Conservation (phyloP, 2,113 vertebrate species). For the Pomatorhinus ruficollis region DNA sequence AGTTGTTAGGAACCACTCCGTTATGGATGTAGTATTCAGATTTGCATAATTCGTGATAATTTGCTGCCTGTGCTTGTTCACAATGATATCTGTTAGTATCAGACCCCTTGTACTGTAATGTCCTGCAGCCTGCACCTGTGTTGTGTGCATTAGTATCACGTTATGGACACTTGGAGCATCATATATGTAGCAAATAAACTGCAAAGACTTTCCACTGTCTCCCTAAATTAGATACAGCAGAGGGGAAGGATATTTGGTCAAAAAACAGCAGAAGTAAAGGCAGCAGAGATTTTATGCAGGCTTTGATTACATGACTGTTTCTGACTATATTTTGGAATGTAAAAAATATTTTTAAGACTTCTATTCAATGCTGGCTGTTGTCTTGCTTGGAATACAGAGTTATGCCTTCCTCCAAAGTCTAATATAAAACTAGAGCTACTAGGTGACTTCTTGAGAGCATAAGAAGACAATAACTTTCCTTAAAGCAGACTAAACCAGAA, state of each 20-base stretch:
- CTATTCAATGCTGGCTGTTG: not conserved
- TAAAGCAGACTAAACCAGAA: not conserved
- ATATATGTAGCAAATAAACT: not conserved
- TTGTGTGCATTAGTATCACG: not conserved
- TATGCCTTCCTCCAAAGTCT: not conserved
- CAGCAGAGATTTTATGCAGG: not conserved
- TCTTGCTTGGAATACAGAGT: not conserved
- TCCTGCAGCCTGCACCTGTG: not conserved
- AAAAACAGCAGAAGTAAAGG: not conserved
- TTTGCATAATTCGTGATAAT: not conserved
- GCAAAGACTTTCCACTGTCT: not conserved
- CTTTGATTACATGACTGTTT: not conserved
- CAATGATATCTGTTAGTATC: not conserved
- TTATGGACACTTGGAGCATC: not conserved
- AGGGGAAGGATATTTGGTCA: not conserved
- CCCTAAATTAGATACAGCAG: not conserved
- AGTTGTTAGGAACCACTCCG: not conserved
- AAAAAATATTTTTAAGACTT: not conserved
- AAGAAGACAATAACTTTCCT: not conserved
- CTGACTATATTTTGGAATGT: not conserved
- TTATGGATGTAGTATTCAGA: not conserved
- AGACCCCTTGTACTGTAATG: not conserved
- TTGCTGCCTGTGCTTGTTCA: not conserved
- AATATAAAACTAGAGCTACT: not conserved
- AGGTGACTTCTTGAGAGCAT: not conserved